Evolutionary conservation across 2,797 vertebrate species (phyloP).

Genomic region (Sebastes cheni): DNA sequence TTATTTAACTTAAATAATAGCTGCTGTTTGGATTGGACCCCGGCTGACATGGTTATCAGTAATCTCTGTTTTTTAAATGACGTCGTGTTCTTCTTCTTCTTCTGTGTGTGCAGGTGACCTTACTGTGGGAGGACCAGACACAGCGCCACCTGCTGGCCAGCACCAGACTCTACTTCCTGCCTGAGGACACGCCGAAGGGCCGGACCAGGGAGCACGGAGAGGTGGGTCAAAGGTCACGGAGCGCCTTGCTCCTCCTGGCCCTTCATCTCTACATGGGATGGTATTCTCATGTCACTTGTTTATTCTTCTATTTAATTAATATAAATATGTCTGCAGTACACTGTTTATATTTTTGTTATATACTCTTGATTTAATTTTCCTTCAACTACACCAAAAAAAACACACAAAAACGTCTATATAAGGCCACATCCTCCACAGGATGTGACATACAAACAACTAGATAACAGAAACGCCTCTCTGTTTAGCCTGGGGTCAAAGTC

Average conservation of each 20-base stretch:
- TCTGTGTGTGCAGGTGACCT: conserved; percentile 67
- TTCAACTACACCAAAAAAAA: neutral
- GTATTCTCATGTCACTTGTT: neutral
- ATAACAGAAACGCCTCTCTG: neutral
- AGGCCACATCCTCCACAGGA: neutral
- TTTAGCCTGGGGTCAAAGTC: neutral
- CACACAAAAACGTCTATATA: neutral
- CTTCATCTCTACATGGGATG: neutral
- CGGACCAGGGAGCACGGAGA: conserved; percentile 84
- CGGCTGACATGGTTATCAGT: neutral
- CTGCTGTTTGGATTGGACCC: neutral
- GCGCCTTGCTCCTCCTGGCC: neutral
- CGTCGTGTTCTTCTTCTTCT: neutral
- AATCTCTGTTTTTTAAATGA: neutral
- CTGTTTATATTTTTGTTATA: neutral
- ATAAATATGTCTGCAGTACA: neutral
- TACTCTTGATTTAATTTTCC: neutral
- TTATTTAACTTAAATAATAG: neutral
- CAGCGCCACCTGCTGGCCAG: conserved; percentile 84
- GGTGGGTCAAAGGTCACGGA: conserved; percentile 64
- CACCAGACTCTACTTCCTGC: conserved; percentile 84
- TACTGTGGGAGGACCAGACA: conserved; percentile 85
- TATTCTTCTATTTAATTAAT: neutral
- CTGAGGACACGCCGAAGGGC: conserved; percentile 85
- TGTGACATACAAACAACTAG: neutral